Percentiles rank a stretch among this genome's conserved stretches.
Evolutionary conservation across 2,888 invertebrate genomes (phyloP).

Genomic region (Oscheius sp.): DNA sequence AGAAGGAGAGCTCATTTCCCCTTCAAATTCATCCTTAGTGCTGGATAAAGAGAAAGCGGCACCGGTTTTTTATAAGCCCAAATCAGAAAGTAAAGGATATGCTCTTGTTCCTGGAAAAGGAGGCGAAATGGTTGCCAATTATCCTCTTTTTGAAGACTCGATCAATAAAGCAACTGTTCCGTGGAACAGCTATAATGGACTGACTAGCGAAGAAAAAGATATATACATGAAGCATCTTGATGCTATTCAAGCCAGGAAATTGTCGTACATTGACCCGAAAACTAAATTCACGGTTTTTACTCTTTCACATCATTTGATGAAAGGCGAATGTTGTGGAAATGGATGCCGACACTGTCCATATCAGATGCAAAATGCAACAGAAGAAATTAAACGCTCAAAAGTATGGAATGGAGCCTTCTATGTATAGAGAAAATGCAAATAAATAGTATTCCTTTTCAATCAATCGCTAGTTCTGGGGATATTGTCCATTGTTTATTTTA

Average conservation of each 20-base stretch:
- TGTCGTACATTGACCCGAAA: slow-evolving; percentile 61
- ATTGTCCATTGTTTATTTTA: background rate
- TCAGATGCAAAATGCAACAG: slow-evolving; percentile 56
- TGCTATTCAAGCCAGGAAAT: slow-evolving; percentile 62
- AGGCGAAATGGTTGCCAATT: slow-evolving; percentile 64
- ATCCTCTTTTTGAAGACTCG: slow-evolving; percentile 65
- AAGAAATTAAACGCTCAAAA: slow-evolving; percentile 45
- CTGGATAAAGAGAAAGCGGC: slow-evolving; percentile 19
- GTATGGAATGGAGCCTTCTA: slow-evolving; percentile 68
- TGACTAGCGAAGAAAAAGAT: slow-evolving; percentile 60
- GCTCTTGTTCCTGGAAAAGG: slow-evolving; percentile 52
- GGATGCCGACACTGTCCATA: slow-evolving; percentile 69
- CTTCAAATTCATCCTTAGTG: background rate
- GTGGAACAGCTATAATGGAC: slow-evolving; percentile 57
- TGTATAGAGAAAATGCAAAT: slow-evolving; percentile 49
- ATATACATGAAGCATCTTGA: slow-evolving; percentile 63
- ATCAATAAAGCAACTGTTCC: slow-evolving; percentile 56
- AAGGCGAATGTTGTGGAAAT: slow-evolving; percentile 67
- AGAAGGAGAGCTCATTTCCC: background rate
- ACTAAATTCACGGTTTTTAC: slow-evolving; percentile 56
- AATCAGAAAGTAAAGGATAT: slow-evolving; percentile 38
- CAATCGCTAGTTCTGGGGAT: background rate
- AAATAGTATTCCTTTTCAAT: slow-evolving; percentile 11
- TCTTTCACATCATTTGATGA: slow-evolving; percentile 57
- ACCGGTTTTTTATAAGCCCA: slow-evolving; percentile 58